A percentile compares a stretch with the other conserved stretches of the same genome.
phyloP scores from a whole-genome alignment of 2,797 vertebrate genomes.

The Poeciliopsis gracilis region DNA sequence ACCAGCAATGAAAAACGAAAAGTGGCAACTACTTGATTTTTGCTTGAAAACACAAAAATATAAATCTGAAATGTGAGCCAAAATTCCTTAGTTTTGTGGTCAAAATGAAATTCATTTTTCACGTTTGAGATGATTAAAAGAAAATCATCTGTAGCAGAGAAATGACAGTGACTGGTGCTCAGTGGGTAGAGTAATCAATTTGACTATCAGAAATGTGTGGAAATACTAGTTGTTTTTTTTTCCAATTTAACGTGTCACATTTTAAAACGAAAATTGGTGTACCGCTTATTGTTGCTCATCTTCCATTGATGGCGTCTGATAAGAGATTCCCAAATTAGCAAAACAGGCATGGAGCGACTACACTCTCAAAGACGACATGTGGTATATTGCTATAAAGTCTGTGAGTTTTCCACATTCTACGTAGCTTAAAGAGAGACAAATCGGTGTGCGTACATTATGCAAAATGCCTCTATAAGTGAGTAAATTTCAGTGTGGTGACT shows the following conservation, averaged over 20 bases:
- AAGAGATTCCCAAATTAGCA: background rate
- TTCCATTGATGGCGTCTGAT: background rate
- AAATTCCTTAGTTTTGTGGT: background rate
- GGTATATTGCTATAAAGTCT: conserved; percentile 78
- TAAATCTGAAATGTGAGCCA: background rate
- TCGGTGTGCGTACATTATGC: background rate
- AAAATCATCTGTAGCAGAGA: background rate
- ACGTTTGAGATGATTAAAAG: background rate
- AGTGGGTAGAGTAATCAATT: background rate
- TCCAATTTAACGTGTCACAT: background rate
- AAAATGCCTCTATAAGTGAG: conserved; percentile 51
- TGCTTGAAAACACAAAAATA: background rate
- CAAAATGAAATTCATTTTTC: background rate
- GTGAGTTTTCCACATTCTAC: conserved; percentile 73
- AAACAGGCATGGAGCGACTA: background rate
- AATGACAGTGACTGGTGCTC: background rate
- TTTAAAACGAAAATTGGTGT: background rate
- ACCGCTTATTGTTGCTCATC: background rate
- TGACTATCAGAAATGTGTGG: background rate
- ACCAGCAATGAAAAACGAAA: background rate
- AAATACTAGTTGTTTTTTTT: background rate
- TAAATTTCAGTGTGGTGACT: conserved; percentile 60
- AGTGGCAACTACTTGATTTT: background rate
- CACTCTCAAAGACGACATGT: conserved; percentile 57
- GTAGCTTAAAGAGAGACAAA: conserved; percentile 60